A percentile compares a stretch with the other conserved stretches of the same genome.
phyloP scores from a whole-genome alignment of 1,140 invertebrate species.

The Neuroterus valhalla region DNA sequence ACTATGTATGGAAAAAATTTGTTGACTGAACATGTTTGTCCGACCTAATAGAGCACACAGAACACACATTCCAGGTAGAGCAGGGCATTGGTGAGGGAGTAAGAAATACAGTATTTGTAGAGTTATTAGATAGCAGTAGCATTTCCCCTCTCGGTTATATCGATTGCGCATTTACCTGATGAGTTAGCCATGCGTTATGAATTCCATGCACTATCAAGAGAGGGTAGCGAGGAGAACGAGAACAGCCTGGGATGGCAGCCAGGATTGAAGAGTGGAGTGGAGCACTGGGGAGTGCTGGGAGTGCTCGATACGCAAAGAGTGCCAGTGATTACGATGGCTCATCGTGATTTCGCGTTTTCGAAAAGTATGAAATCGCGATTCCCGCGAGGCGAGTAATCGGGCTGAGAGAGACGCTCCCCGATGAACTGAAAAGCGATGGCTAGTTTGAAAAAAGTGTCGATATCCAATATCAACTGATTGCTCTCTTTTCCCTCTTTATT shows the following conservation, averaged over 20 bases:
- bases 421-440: constrained; percentile 29
- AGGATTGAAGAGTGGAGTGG: constrained; percentile 19
- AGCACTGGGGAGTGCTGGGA: constrained; percentile 20
- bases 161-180: constrained; percentile 64
- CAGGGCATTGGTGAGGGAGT: constrained; percentile 42
- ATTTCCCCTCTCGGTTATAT: constrained; percentile 54
- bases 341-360: constrained; percentile 48
- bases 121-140: constrained; percentile 64
- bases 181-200: constrained; percentile 65
- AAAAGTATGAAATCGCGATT: constrained; percentile 34
- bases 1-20: constrained; percentile 5
- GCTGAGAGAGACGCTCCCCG: constrained; percentile 13
- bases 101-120: constrained; percentile 64
- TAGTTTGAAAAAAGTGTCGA: constrained; percentile 28
- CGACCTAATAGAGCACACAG: neutral
- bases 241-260: neutral
- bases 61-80: neutral
- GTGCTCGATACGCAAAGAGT: constrained; percentile 57
- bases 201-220: constrained; percentile 39
- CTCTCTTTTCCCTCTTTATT: neutral
- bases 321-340: constrained; percentile 56
- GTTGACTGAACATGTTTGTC: constrained; percentile 45
- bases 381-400: constrained; percentile 36
- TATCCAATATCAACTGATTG: constrained; percentile 20
- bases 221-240: neutral